These are phyloP conservation scores for Ischnura elegans DNA, from an alignment of 2,888 invertebrate species.

Conservation along the genomic window DNA sequence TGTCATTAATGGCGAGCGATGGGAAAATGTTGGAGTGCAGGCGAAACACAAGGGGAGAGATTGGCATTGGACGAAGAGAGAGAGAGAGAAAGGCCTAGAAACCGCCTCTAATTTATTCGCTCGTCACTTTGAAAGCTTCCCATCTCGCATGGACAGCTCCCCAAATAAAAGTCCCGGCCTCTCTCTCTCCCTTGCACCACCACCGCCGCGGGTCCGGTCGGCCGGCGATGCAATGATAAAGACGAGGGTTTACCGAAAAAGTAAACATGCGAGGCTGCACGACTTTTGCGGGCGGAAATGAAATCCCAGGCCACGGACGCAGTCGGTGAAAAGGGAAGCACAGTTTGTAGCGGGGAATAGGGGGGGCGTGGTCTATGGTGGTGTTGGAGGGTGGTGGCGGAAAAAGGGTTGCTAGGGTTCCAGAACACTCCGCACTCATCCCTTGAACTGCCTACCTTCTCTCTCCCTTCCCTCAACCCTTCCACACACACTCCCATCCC, in stretches of 20 bases:
- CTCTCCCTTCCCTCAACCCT: too few species aligned
- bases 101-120: constrained; percentile 1
- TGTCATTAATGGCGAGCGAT: background rate
- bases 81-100: background rate
- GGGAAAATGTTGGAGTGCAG: background rate
- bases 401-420: background rate
- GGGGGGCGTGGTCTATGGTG: background rate
- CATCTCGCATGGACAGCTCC: background rate
- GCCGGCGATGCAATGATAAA: background rate
- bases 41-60: background rate
- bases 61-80: background rate
- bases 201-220: too few species aligned
- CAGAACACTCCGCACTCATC: too few species aligned
- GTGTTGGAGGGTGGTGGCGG: background rate
- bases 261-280: background rate
- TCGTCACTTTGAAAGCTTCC: constrained; percentile 15
- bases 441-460: too few species aligned
- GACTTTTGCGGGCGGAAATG: constrained; percentile 1
- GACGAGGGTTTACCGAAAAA: background rate
- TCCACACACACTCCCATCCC: too few species aligned
- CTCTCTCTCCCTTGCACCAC: background rate
- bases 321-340: background rate
- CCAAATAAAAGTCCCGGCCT: background rate
- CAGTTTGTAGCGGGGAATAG: background rate
- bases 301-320: constrained; percentile 6